phyloP scores from a whole-genome alignment of 1,140 invertebrate species.

The Trachymyrmex septentrionalis region DNA sequence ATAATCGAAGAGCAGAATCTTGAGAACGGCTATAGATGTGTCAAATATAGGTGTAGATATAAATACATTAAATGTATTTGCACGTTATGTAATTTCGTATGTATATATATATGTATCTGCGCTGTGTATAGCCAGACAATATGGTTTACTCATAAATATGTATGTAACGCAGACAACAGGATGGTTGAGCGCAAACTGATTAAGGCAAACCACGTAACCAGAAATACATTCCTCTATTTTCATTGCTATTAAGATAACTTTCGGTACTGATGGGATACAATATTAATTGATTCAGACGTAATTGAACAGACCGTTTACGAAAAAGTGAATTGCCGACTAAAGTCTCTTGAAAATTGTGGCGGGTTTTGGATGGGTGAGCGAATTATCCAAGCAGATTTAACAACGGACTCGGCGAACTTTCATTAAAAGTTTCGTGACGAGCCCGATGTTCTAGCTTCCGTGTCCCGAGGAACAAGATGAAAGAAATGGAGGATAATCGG shows the following conservation, averaged over 20 bases:
- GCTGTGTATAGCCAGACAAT: slow-evolving; percentile 36
- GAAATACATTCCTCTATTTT: slow-evolving; percentile 30
- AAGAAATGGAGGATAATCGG: slow-evolving; percentile 61
- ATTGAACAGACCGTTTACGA: background rate
- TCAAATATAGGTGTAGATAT: background rate
- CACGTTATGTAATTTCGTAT: slow-evolving; percentile 23
- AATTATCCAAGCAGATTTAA: slow-evolving; percentile 71
- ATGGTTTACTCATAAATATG: slow-evolving; percentile 49
- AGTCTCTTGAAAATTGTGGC: slow-evolving; percentile 22
- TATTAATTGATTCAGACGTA: slow-evolving; percentile 25
- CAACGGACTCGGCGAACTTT: slow-evolving; percentile 52
- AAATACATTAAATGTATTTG: slow-evolving; percentile 23
- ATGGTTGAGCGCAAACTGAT: slow-evolving; percentile 48
- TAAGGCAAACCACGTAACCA: slow-evolving; percentile 42
- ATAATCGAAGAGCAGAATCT: background rate
- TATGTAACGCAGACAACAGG: slow-evolving; percentile 33
- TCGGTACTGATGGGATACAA: background rate
- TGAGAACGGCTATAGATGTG: background rate
- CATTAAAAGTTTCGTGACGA: slow-evolving; percentile 74
- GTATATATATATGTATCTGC: slow-evolving; percentile 7
- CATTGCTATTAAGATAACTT: slow-evolving; percentile 37
- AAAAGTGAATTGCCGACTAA: slow-evolving; percentile 21
- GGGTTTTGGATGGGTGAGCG: slow-evolving; percentile 22
- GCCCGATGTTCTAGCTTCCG: slow-evolving; percentile 53
- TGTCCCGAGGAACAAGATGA: slow-evolving; percentile 33